Evolutionary conservation across 2,888 invertebrate species (phyloP).

Genomic region (Pammene fasciana): DNA sequence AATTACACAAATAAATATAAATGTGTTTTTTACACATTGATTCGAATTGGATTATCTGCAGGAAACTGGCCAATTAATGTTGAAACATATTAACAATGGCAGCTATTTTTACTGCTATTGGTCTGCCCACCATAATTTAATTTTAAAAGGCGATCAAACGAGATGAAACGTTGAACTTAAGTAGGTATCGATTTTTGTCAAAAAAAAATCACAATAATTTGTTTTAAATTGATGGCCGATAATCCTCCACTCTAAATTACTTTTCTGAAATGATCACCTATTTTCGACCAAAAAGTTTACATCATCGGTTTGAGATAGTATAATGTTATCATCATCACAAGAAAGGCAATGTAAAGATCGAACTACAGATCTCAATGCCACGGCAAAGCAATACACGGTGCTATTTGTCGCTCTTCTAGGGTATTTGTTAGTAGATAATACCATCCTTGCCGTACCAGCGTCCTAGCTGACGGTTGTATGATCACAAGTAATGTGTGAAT

Average conservation of each 20-base stretch:
- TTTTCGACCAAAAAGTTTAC: too few relatives aligned
- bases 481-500: not conserved
- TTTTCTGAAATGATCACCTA: not conserved
- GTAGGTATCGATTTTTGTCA: too few relatives aligned
- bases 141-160: too few relatives aligned
- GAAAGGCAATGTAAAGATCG: constrained; percentile 2
- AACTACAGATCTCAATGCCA: constrained; percentile 15
- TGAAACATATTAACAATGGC: not conserved
- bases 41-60: not conserved
- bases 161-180: too few relatives aligned
- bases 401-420: constrained; percentile 9
- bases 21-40: too few relatives aligned
- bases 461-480: not conserved
- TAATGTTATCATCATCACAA: not conserved
- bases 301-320: not conserved
- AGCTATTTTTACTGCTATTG: not conserved
- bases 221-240: too few relatives aligned
- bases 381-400: constrained; percentile 29
- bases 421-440: not conserved
- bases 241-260: not conserved
- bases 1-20: too few relatives aligned
- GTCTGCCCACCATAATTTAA: not conserved
- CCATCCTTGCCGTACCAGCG: not conserved
- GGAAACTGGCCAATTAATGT: not conserved
- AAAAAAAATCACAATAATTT: too few relatives aligned